A percentile compares a stretch with the other conserved stretches of the same genome.
Conservation (phyloP, 2,888 invertebrate species). For the Lottia gigantea region DNA sequence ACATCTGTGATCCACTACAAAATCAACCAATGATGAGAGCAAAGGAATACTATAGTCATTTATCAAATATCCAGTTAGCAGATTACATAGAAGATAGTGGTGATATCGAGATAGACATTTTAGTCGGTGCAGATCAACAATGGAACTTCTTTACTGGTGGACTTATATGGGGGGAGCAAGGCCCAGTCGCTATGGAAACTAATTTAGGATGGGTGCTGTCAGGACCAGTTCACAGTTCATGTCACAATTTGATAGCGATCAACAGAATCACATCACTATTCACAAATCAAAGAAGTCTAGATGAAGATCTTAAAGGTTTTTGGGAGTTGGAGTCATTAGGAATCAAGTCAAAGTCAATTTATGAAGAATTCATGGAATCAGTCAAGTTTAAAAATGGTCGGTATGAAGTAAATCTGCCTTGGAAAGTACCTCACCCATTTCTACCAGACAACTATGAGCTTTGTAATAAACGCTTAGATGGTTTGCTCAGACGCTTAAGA, state of each 20-base stretch:
- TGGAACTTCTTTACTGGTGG: slow-evolving; percentile 7
- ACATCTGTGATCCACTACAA: neutral
- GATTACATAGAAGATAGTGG: neutral
- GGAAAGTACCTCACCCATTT: neutral
- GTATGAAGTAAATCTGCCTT: neutral
- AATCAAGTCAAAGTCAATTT: slow-evolving; percentile 3
- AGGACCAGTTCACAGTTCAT: neutral
- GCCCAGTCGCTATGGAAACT: neutral
- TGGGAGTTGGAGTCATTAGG: neutral
- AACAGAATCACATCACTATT: neutral
- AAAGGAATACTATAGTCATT: neutral
- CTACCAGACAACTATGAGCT: neutral
- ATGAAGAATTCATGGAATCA: neutral
- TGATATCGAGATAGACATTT: neutral
- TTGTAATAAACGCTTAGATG: neutral
- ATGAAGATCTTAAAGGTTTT: neutral
- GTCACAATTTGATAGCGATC: neutral
- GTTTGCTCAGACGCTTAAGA: neutral
- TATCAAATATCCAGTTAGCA: neutral
- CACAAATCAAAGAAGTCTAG: neutral
- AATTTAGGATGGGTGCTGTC: neutral
- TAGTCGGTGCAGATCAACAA: slow-evolving; percentile 9
- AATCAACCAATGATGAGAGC: neutral
- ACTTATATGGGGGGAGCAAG: slow-evolving; percentile 2
- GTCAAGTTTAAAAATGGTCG: neutral